These are phyloP conservation scores for Argyresthia albistria DNA, from an alignment of 2,888 invertebrate genomes.

Conservation along the genomic window DNA sequence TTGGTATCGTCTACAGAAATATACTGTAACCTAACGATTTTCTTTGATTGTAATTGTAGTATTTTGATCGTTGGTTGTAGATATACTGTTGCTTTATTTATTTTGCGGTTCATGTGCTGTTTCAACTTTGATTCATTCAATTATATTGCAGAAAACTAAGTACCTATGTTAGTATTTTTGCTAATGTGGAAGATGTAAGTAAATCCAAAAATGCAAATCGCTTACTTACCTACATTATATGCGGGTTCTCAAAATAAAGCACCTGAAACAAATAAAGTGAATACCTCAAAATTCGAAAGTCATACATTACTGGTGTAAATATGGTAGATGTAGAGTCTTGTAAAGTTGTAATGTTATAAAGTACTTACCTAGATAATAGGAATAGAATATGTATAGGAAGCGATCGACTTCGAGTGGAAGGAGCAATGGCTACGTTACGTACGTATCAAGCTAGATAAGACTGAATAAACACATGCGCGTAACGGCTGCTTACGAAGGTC, in stretches of 20 bases:
- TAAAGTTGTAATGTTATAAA: no score
- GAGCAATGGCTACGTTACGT: not conserved
- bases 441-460: constrained; percentile 5
- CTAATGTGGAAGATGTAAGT: no score
- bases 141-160: no score
- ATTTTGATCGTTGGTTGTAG: no score
- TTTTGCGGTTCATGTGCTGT: no score
- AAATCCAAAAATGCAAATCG: no score
- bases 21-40: no score
- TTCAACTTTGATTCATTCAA: no score
- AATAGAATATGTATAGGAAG: not conserved
- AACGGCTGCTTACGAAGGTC: constrained; percentile 21
- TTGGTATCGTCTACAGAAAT: no score
- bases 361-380: not conserved
- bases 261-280: constrained; percentile 20
- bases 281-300: constrained; percentile 7
- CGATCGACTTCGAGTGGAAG: not conserved
- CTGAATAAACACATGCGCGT: constrained; percentile 15
- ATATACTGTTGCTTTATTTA: no score
- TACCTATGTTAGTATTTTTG: no score
- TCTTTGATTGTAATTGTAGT: no score
- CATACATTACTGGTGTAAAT: constrained; percentile 4
- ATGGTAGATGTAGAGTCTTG: not conserved
- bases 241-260: constrained; percentile 15
- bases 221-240: constrained; percentile 34